Evolutionary conservation across 1,140 invertebrate genomes (phyloP), one percentile per base, ranked within the genome.

Genomic region (Bombus confusus): DNA sequence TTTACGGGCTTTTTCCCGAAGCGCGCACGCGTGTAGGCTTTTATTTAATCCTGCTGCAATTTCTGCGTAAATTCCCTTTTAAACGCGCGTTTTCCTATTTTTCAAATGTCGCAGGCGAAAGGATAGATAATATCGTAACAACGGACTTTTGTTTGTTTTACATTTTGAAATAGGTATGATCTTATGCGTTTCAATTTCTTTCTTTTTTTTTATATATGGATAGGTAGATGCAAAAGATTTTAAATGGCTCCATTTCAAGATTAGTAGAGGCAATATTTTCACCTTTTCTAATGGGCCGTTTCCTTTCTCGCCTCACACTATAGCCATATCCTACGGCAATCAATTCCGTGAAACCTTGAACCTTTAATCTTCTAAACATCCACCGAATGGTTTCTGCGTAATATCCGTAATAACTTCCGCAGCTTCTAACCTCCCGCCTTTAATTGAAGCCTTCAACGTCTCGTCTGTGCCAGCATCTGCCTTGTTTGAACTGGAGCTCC

Each of bases 401-500:
- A 80, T 34, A 34, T 69, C 66, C 41, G 22, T 47, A 37, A 47
- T 34, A 80, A 69, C 78, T 69, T 80, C 64, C 78, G 78, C 28
- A 31, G 31, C 64, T 47, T 41, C 47, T 52, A 52, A 52, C 47
- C 47, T 22, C 47, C 43, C 43, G 25, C 34, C 47, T 80, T 80
- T 64, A 43, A 80, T 80, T 47, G 78, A 80, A 34, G 78, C 31
- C 64, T 69, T n/a, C 31, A 52, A 52, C 64, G 64, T 69, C 41
- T 69, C 31, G 62, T 41, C 77, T 79, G n/a, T 22, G 28, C 41
- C 41, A 79, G 41, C 62, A 79, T 79, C 77, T 68, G 76, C 75
- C 64, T 69, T n/a, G n/a, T 66, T 66, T n/a, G n/a, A 31, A 66
- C 64, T 52, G 2, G 22, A 31, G 9, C 78, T 37, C 43, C 62